Base-by-base conservation (phyloP, 2,797 vertebrate species). In the Sardinella longiceps region DNA sequence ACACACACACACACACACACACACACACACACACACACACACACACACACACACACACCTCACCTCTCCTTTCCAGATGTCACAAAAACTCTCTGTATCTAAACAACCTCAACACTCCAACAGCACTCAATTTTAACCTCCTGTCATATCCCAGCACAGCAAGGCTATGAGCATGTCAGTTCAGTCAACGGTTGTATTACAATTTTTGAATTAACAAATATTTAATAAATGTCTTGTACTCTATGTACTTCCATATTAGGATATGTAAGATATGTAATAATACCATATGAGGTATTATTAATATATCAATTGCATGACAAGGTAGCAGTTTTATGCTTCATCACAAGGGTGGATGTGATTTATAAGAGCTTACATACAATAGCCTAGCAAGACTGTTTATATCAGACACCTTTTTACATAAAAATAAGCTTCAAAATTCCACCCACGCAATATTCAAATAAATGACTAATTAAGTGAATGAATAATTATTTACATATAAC, bases 11-110 rank as follows among this genome's bases (percentile, higher is more conserved):
- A 28, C 58, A 10, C 58, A 10, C 58, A 33, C 60, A 28, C n/a
- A 10, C 60, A 4, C n/a, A 9, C n/a, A 30, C n/a, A 63, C 60
- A 30, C 60, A 63, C n/a, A 10, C 60, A 25, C 60, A 10, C n/a
- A 25, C 60, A 30, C 60, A 63, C 60, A 30, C 60, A 63, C 25
- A 63, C 60, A 25, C 60, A 63, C 6, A 63, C 60, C 48, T 50
- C 48, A n/a, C n/a, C n/a, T n/a, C n/a, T n/a, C n/a, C n/a, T n/a
- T n/a, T 50, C 48, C 63, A 70, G 66, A 30, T 74, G 66, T 37
- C 66, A 74, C 14, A 18, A 37, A 14, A 33, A 15, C 33, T 33
- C 18, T 18, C 30, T 37, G 66, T 6, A 74, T 4, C 30, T 74
- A 30, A 74, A 18, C 66, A 74, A 28, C 30, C 15, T 20, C 14